phyloP scores from a whole-genome alignment of 2,888 invertebrate genomes.

The Tenthredo notha region DNA sequence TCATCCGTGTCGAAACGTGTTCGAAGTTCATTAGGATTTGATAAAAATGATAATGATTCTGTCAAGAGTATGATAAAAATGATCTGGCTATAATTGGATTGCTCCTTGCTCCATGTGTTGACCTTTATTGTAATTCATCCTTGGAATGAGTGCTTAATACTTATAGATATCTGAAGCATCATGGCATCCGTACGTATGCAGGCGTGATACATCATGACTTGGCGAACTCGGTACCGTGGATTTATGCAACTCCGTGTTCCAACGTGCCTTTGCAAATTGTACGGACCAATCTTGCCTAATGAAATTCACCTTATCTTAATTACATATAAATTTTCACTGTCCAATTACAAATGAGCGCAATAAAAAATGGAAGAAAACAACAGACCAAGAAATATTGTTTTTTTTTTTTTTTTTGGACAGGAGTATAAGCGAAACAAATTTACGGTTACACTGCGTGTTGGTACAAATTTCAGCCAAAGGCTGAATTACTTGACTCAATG shows the following conservation, averaged over 20 bases:
- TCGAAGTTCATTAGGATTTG: constrained; percentile 49
- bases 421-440: constrained; percentile 16
- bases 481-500: neutral
- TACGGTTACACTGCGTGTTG: neutral
- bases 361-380: neutral
- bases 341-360: neutral
- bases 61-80: constrained; percentile 41
- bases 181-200: constrained; percentile 54
- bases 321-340: neutral
- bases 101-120: constrained; percentile 52
- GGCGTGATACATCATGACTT: constrained; percentile 54
- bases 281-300: constrained; percentile 52
- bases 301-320: constrained; percentile 7
- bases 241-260: constrained; percentile 41
- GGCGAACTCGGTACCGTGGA: constrained; percentile 27
- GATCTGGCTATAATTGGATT: constrained; percentile 48
- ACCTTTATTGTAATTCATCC: constrained; percentile 56
- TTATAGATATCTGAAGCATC: constrained; percentile 49
- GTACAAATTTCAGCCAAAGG: neutral
- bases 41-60: constrained; percentile 56
- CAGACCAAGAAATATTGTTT: neutral
- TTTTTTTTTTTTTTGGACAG: neutral
- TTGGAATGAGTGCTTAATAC: constrained; percentile 49
- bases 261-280: constrained; percentile 58
- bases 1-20: constrained; percentile 18